phyloP scores from a whole-genome alignment of 2,113 vertebrate genomes.

The Puntigrus tetrazona region DNA sequence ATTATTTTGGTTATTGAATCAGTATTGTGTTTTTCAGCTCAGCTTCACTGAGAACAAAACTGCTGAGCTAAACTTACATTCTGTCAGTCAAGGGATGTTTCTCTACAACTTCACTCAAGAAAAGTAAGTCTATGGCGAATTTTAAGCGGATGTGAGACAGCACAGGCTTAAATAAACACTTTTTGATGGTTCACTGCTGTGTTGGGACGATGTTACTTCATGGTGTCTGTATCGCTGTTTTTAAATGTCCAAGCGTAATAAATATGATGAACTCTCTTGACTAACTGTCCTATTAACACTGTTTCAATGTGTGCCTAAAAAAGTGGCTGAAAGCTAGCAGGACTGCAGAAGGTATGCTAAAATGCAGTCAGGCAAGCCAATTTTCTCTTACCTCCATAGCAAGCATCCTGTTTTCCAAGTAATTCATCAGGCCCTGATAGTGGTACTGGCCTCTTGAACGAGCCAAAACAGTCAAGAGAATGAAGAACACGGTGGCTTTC shows the following conservation, averaged over 20 bases:
- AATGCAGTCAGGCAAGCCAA: background rate
- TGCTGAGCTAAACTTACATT: conserved; percentile 13
- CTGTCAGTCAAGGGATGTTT: background rate
- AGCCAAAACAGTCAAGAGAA: conserved; percentile 62
- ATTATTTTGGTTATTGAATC: background rate
- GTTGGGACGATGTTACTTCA: no score
- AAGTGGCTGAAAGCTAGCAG: background rate
- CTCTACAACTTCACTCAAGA: background rate
- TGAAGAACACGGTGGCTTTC: conserved; percentile 66
- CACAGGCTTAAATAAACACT: background rate
- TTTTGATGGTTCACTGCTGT: background rate
- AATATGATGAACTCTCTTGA: background rate
- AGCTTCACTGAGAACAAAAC: conserved; percentile 15
- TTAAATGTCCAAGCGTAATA: background rate
- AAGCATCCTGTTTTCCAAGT: conserved; percentile 77
- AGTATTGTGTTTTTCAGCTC: background rate
- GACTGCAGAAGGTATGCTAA: background rate
- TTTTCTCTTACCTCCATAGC: conserved; percentile 76
- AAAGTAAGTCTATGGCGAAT: no score
- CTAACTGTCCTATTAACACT: background rate
- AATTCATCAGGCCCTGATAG: conserved; percentile 79
- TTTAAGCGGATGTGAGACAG: background rate
- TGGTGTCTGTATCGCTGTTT: background rate
- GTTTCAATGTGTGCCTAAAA: background rate
- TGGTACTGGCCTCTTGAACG: conserved; percentile 72